phyloP scores from a whole-genome alignment of 2,888 invertebrate species.

The Ommatoiulus sabulosus region DNA sequence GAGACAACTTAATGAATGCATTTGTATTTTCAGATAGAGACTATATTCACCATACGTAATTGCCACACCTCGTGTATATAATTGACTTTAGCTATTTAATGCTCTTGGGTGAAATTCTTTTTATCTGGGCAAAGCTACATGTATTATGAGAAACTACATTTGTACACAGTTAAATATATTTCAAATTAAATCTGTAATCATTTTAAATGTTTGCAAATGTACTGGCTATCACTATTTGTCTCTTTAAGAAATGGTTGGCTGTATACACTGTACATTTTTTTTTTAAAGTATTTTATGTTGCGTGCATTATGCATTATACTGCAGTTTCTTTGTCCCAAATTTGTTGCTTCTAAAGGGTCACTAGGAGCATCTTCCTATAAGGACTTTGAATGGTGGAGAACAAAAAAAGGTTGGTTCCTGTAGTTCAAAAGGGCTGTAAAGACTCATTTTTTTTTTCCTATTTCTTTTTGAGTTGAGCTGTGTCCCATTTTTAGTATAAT shows the following conservation, averaged over 20 bases:
- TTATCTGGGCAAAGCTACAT: background rate
- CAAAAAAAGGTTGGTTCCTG: constrained; percentile 62
- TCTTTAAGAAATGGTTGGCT: constrained; percentile 16
- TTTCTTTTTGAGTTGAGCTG: background rate
- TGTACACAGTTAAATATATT: background rate
- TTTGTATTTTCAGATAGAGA: too few relatives aligned
- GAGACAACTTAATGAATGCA: too few relatives aligned
- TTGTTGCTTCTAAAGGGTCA: constrained; percentile 60
- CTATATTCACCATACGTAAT: too few relatives aligned
- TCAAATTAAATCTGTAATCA: background rate
- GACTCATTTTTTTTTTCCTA: background rate
- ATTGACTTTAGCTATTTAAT: background rate
- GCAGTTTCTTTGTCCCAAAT: constrained; percentile 35
- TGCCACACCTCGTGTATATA: too few relatives aligned
- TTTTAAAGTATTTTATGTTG: constrained; percentile 18
- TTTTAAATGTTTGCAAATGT: background rate
- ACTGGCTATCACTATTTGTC: background rate
- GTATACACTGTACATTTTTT: background rate
- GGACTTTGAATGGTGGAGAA: constrained; percentile 62
- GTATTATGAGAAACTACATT: background rate
- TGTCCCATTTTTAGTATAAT: background rate
- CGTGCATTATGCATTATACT: constrained; percentile 40
- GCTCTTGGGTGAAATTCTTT: background rate
- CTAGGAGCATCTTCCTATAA: constrained; percentile 61
- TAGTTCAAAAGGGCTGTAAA: constrained; percentile 37